A percentile compares a stretch with the other conserved stretches of the same genome.
Conservation (phyloP, 2,113 vertebrate genomes). For the Calonectris borealis region DNA sequence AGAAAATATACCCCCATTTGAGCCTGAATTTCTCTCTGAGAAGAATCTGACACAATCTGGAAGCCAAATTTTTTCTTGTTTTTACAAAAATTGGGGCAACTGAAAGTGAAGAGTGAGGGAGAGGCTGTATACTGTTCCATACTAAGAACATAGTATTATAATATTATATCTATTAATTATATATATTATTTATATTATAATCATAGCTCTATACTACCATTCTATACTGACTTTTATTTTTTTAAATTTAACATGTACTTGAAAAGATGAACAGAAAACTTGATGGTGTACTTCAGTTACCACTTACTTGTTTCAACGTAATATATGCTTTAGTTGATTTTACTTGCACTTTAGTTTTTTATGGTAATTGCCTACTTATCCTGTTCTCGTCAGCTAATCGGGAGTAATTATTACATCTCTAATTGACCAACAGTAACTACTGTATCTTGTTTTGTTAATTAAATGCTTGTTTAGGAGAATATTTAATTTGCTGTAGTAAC, state of each 20-base stretch:
- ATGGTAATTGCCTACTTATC: slow-evolving; percentile 35
- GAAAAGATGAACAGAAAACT: background rate
- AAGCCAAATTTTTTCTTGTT: background rate
- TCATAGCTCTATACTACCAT: background rate
- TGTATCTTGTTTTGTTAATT: slow-evolving; percentile 40
- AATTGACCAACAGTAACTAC: slow-evolving; percentile 44
- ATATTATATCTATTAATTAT: background rate
- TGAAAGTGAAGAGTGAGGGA: background rate
- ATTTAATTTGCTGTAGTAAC: slow-evolving; percentile 28
- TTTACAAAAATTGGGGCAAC: background rate
- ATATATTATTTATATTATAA: background rate
- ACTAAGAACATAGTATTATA: background rate
- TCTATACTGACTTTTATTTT: background rate
- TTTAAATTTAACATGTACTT: background rate
- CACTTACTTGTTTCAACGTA: background rate
- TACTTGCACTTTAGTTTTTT: slow-evolving; percentile 13
- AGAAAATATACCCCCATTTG: background rate
- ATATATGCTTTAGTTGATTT: background rate
- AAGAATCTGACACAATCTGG: background rate
- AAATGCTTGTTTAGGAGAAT: slow-evolving; percentile 32
- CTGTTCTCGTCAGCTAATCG: background rate
- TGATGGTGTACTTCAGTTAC: background rate
- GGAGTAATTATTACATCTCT: slow-evolving; percentile 44
- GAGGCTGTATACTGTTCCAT: background rate
- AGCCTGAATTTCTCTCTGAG: background rate